A percentile compares a stretch with the other conserved stretches of the same genome.
Evolutionary conservation across 2,888 invertebrate species (phyloP).

Genomic region (Limnephilus marmoratus): DNA sequence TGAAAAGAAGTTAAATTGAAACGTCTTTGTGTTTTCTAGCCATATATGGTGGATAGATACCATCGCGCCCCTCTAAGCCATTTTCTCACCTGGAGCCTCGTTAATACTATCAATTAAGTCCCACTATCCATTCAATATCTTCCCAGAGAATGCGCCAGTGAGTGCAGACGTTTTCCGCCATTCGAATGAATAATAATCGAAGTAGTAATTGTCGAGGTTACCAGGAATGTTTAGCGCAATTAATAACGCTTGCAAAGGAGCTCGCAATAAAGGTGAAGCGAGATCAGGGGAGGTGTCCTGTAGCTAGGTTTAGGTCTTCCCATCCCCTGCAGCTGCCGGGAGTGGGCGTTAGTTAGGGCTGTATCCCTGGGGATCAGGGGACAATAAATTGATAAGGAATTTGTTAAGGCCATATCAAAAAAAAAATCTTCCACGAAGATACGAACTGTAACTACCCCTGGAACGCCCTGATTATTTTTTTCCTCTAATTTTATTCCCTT

Average conservation of each 20-base stretch:
- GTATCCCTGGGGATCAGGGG: background rate
- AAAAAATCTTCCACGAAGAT: background rate
- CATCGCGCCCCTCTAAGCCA: background rate
- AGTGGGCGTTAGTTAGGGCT: background rate
- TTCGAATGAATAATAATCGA: constrained; percentile 48
- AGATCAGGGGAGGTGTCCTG: background rate
- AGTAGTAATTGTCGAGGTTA: constrained; percentile 54
- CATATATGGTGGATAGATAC: background rate
- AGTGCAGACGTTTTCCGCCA: constrained; percentile 17
- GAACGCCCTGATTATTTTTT: background rate
- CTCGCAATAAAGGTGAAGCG: constrained; percentile 27
- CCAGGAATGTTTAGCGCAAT: constrained; percentile 50
- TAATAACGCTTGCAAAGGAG: constrained; percentile 53
- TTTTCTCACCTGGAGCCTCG: background rate
- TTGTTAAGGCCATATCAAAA: background rate
- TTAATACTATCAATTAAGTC: background rate
- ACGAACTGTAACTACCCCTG: background rate
- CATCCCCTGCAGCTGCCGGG: background rate
- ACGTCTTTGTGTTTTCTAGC: background rate
- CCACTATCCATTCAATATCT: background rate
- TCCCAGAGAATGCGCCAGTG: background rate
- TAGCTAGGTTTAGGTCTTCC: constrained; percentile 7
- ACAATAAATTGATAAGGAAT: constrained; percentile 18
- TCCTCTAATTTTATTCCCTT: background rate
- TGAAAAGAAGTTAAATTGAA: background rate